Base-by-base conservation (phyloP, 2,888 invertebrate species). In the Operophtera brumata region DNA sequence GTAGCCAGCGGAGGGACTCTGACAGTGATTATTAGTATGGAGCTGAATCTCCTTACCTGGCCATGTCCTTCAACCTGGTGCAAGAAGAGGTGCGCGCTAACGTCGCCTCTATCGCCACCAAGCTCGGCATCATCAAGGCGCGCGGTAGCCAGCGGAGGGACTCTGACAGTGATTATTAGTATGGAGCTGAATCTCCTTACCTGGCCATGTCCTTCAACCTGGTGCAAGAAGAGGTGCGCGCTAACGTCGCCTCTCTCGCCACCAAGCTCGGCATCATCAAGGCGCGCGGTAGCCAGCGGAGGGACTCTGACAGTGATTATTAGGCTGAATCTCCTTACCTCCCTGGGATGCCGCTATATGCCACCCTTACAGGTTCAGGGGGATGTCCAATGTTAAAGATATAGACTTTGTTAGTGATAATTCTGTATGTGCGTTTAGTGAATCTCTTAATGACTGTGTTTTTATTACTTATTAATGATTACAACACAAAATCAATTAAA, bases 11-110 rank as follows among this genome's bases (percentile, higher is more conserved):
- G 37, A 59, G 58, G 0, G 93, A 93, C 12, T n/a, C n/a, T n/a
- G n/a, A n/a, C n/a, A n/a, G n/a, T n/a, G n/a, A n/a, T n/a, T n/a
- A n/a, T n/a, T n/a, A n/a, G n/a, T n/a, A n/a, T n/a, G n/a, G n/a
- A n/a, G n/a, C n/a, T n/a, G n/a, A n/a, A n/a, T n/a, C n/a, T n/a
- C n/a, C n/a, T n/a, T n/a, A n/a, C 41, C 87, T 98, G 62, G 98
- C 98, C 26, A 99, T 98, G 98, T 97, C 97, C 71, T 98, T 98
- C 86, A 98, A 98, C 91, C 89, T 98, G 75, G 97, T 98, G 40
- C 98, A 97, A 81, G 97, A 97, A 77, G 96, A 97, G 82, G 97
- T 97, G 8, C 96, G 97, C 61, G 95, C 94, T 56, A 96, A 95
- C 74, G 96, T 97, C 5, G 96, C 96, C 70, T 93, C 94, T 57